Evolutionary conservation across 2,797 vertebrate genomes (phyloP), one percentile per base, ranked within the genome.

Genomic region (Fratercula arctica): DNA sequence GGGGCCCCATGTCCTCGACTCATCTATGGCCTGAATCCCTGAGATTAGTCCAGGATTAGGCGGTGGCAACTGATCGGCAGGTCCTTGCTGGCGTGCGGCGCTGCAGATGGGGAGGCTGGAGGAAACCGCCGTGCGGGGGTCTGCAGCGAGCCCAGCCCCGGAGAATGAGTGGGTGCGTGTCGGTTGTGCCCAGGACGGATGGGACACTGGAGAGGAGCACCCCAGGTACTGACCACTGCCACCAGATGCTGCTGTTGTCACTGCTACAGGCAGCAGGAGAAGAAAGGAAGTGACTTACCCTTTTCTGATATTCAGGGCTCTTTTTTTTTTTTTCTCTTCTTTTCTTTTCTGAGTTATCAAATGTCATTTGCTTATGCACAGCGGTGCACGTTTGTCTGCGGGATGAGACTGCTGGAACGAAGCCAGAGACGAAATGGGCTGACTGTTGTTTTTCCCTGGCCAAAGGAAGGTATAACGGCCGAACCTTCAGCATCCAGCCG

Each of bases 221-320:
- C 96, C 93, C 87, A 46, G 93, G 87, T 96, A 19, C 96, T 97
- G 97, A 92, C 96, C 97, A n/a, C 95, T 97, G 96, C 97, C 97
- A 97, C 95, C 97, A 97, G 97, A 96, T 97, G 97, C 96, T 97
- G 97, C 97, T 97, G 92, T 97, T 97, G 97, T 85, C 96, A 31
- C 97, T 97, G 93, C 87, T 92, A 96, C 90, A 82, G 72, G 86
- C 77, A 87, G 82, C 26, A 2, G 74, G 84, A 90, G 72, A 87
- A 93, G 87, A 92, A 95, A 93, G 80, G 91, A 94, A 96, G 88
- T 67, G 60, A 76, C 78, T 95, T 96, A 78, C 84, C 77, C 88
- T 95, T 92, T 75, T 70, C 87, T 74, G 53, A 68, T 82, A 60
- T n/a, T 90, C 87, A 66, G 64, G 70, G 78, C 45, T 53, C 9